Conservation (phyloP, 2,113 vertebrate species). For the Cryptoleucopteryx plumbea region DNA sequence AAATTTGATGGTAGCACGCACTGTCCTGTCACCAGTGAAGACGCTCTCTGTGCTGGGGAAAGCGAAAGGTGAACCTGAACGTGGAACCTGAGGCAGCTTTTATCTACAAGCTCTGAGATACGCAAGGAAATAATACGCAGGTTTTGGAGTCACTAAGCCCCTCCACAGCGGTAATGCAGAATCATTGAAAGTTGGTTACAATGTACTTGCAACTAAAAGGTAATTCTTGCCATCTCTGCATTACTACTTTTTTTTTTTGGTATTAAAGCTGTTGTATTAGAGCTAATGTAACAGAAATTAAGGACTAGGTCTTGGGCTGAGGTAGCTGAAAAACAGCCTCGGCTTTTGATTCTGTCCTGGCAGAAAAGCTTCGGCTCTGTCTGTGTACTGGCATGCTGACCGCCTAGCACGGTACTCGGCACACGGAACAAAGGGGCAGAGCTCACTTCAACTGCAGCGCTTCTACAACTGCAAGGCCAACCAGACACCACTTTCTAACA, state of each 20-base stretch:
- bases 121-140: neutral
- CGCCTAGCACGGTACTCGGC: accelerated
- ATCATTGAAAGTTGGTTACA: neutral
- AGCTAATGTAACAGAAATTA: neutral
- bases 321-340: neutral
- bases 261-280: neutral
- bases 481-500: too few relatives aligned
- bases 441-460: neutral
- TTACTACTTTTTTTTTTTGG: neutral
- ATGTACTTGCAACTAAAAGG: neutral
- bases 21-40: neutral
- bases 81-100: neutral
- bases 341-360: neutral
- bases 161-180: too few relatives aligned
- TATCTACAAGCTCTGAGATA: neutral
- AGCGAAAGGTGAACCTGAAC: accelerated
- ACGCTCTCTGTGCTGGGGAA: neutral
- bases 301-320: neutral
- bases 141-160: neutral
- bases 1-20: accelerated
- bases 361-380: neutral
- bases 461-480: neutral
- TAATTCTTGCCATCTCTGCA: neutral
- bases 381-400: neutral
- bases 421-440: neutral